Percentiles rank a stretch among this genome's conserved stretches.
phyloP scores from a whole-genome alignment of 1,140 invertebrate species.

The Halyomorpha halys region DNA sequence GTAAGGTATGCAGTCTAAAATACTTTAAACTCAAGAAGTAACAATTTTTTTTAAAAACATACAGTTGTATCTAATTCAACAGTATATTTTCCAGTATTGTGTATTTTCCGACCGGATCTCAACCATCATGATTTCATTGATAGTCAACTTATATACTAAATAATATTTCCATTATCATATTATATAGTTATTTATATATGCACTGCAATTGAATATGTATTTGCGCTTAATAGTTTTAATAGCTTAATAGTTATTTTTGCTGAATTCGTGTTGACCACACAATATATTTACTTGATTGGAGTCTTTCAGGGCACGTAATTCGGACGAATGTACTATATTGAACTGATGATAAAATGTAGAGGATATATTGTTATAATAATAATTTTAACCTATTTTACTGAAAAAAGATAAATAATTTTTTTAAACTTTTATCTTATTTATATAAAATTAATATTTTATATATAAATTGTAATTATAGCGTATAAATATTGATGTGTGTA shows the following conservation, averaged over 20 bases:
- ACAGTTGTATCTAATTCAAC: not conserved
- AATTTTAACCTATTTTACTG: conserved; percentile 11
- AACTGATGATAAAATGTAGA: not conserved
- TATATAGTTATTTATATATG: not conserved
- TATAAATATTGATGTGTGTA: not conserved
- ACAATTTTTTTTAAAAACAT: not conserved
- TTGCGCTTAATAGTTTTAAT: too few species aligned
- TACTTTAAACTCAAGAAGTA: not conserved
- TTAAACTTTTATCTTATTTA: conserved; percentile 8
- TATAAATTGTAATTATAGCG: not conserved
- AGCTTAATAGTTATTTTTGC: too few species aligned
- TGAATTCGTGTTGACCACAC: not conserved
- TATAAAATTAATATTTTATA: conserved; percentile 16
- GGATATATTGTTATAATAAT: not conserved
- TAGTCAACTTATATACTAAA: too few species aligned
- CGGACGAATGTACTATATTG: conserved; percentile 7
- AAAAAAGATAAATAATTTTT: conserved; percentile 7
- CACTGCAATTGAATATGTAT: too few species aligned
- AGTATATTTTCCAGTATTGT: too few species aligned
- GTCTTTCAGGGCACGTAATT: conserved; percentile 7
- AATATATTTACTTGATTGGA: conserved; percentile 5
- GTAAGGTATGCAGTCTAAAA: not conserved
- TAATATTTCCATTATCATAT: not conserved
- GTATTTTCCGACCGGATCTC: not conserved
- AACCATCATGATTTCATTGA: not conserved